phyloP scores from a whole-genome alignment of 2,888 invertebrate species.

The Macropis europaea region DNA sequence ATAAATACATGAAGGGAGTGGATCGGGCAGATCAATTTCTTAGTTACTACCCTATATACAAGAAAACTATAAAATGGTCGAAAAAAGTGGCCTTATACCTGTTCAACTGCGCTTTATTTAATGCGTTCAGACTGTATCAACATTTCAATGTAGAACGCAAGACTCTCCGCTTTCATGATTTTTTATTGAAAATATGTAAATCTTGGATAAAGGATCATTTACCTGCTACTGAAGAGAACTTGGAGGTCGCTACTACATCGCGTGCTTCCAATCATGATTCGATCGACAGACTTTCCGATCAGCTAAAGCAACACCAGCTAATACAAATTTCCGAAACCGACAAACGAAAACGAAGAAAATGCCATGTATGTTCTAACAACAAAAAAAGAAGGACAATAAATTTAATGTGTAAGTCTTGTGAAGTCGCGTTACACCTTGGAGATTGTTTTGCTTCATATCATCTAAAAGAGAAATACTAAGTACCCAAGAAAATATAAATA shows the following conservation, averaged over 20 bases:
- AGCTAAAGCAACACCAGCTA: not conserved
- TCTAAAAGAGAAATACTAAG: conserved; percentile 11
- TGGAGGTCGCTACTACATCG: not conserved
- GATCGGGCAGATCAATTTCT: conserved; percentile 53
- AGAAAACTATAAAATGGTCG: conserved; percentile 38
- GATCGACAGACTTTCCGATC: not conserved
- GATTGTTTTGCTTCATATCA: conserved; percentile 5
- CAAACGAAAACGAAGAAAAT: conserved; percentile 5
- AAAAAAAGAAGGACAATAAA: not conserved
- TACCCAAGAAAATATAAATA: conserved; percentile 1
- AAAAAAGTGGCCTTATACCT: conserved; percentile 28
- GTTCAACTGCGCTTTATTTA: conserved; percentile 34
- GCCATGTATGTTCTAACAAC: not conserved
- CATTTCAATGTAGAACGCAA: conserved; percentile 10
- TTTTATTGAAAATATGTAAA: not conserved
- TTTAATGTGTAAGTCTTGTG: not conserved
- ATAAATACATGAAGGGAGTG: conserved; percentile 56
- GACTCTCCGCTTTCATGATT: not conserved
- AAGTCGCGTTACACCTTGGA: not conserved
- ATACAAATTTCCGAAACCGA: not conserved
- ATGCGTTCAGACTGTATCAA: conserved; percentile 20
- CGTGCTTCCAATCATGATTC: not conserved
- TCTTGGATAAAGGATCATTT: not conserved
- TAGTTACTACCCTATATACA: conserved; percentile 22
- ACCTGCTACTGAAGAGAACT: not conserved